These are phyloP conservation scores for Pterostichus madidus DNA, from an alignment of 2,888 invertebrate genomes.

Conservation along the genomic window DNA sequence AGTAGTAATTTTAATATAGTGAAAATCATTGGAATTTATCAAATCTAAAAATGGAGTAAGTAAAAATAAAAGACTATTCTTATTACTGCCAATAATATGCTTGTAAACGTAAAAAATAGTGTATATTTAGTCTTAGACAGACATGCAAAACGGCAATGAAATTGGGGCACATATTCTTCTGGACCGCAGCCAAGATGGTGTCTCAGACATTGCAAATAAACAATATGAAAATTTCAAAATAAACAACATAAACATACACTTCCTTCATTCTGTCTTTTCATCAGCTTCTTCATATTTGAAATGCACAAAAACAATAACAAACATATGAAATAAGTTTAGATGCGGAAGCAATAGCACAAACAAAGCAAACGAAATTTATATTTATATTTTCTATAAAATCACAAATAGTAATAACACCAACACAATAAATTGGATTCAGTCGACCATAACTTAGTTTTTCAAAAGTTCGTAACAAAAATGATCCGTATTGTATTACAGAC, in stretches of 20 bases:
- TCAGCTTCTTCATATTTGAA: conserved; percentile 1
- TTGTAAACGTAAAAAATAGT: neutral
- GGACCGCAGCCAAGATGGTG: conserved; percentile 32
- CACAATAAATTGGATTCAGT: too few species aligned
- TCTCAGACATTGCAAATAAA: conserved; percentile 46
- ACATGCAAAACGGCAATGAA: conserved; percentile 55
- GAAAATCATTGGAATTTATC: too few species aligned
- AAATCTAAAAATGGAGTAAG: too few species aligned
- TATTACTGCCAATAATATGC: too few species aligned
- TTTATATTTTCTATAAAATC: too few species aligned
- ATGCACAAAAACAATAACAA: conserved; percentile 12
- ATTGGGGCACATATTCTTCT: conserved; percentile 50
- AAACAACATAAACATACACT: conserved; percentile 33
- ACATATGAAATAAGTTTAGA: neutral
- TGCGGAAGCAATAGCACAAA: neutral
- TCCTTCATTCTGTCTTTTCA: conserved; percentile 25
- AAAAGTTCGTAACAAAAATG: neutral
- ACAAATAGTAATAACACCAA: too few species aligned
- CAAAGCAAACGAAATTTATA: too few species aligned
- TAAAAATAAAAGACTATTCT: too few species aligned
- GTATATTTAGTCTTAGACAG: conserved; percentile 49
- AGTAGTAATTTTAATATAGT: too few species aligned
- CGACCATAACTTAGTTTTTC: too few species aligned
- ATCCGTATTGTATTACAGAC: neutral
- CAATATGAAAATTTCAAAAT: conserved; percentile 42